Evolutionary conservation across 2,113 vertebrate species (phyloP).

Genomic region (Percopsis transmontana): DNA sequence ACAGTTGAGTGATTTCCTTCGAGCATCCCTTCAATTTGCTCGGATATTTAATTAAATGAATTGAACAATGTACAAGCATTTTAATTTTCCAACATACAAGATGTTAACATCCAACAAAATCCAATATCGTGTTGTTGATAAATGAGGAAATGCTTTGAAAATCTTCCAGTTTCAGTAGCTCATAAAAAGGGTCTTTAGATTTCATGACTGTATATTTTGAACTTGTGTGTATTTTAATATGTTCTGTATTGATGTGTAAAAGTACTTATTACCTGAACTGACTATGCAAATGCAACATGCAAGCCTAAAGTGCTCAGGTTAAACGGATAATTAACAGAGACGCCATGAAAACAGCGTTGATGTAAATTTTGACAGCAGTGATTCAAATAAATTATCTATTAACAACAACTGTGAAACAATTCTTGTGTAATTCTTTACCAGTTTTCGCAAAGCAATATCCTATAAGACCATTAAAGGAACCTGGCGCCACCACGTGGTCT

Average conservation of each 20-base stretch:
- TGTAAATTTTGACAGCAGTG: background rate
- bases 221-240: background rate
- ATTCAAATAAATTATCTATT: background rate
- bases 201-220: background rate
- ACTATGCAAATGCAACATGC: background rate
- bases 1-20: background rate
- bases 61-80: too few species aligned
- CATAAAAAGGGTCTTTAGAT: background rate
- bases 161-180: too few species aligned
- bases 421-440: too few species aligned
- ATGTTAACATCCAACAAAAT: too few species aligned
- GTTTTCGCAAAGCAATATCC: background rate
- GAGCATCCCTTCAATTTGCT: background rate
- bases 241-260: too few species aligned
- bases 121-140: too few species aligned
- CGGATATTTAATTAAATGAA: too few species aligned
- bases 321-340: background rate
- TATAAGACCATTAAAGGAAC: too few species aligned
- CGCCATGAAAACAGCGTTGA: background rate
- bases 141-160: too few species aligned
- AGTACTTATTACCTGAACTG: background rate
- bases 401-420: background rate
- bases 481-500: constrained; percentile 48
- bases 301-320: background rate
- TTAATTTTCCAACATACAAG: too few species aligned